These are phyloP conservation scores for Anoura caudifer DNA, from an alignment of 2,113 vertebrate species.

Conservation along the genomic window DNA sequence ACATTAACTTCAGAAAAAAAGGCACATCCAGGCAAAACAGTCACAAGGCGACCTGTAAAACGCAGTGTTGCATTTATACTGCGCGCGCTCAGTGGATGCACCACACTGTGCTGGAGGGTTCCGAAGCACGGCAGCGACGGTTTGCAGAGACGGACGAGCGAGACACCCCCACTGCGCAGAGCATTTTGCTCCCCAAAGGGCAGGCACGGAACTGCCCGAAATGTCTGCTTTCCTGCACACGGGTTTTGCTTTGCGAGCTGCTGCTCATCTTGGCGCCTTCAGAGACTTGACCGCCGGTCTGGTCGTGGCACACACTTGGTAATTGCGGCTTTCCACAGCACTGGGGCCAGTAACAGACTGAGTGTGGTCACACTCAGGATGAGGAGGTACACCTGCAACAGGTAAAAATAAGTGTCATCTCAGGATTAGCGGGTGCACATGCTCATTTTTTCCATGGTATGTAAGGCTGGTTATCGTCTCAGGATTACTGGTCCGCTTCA, in stretches of 20 bases:
- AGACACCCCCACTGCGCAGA: neutral
- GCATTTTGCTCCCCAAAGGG: neutral
- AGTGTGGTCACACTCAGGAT: conserved; percentile 96
- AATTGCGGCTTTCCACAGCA: conserved; percentile 91
- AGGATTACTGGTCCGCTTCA: neutral
- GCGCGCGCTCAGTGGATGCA: neutral
- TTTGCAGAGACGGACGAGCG: conserved; percentile 37
- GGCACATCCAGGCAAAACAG: conserved; percentile 82
- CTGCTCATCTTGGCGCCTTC: conserved; percentile 64
- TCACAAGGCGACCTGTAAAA: conserved; percentile 55
- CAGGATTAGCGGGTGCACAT: conserved; percentile 94
- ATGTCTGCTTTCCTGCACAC: fast-evolving
- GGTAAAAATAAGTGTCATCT: conserved; percentile 65
- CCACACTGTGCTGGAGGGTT: conserved; percentile 19
- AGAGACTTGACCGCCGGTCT: conserved; percentile 87
- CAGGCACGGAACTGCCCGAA: neutral
- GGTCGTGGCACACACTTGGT: conserved; percentile 84
- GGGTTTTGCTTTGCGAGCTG: neutral
- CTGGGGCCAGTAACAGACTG: conserved; percentile 93
- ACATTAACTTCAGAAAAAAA: conserved; percentile 78
- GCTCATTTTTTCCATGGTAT: neutral
- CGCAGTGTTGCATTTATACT: conserved; percentile 36
- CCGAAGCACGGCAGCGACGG: neutral
- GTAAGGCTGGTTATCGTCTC: neutral
- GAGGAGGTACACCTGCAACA: conserved; percentile 92